phyloP scores from a whole-genome alignment of 2,113 vertebrate genomes.

The Macaca mulatta region DNA sequence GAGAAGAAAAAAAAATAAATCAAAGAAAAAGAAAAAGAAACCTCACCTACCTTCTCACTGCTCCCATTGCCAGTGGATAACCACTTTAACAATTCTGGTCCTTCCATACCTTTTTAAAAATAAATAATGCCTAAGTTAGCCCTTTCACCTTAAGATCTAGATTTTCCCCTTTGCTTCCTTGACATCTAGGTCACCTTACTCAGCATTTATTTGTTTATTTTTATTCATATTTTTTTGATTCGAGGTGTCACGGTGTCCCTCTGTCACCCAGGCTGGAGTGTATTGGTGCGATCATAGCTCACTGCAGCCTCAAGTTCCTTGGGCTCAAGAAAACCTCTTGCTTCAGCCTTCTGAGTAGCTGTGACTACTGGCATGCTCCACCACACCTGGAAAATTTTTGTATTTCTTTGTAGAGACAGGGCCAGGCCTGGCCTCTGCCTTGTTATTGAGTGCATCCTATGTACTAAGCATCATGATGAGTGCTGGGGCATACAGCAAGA shows the following conservation, averaged over 20 bases:
- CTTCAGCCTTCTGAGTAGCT: too few relatives aligned
- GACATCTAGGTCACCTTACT: background rate
- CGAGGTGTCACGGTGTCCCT: too few relatives aligned
- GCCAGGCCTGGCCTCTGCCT: background rate
- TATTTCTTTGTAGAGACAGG: too few relatives aligned
- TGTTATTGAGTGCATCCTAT: background rate
- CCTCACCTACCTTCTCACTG: background rate
- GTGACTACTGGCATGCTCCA: too few relatives aligned
- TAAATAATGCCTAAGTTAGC: background rate
- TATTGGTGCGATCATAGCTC: too few relatives aligned
- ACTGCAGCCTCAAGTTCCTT: too few relatives aligned
- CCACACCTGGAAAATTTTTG: too few relatives aligned
- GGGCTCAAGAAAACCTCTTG: too few relatives aligned
- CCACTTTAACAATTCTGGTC: background rate
- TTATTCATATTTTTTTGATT: too few relatives aligned
- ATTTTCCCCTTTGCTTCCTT: background rate
- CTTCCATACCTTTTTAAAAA: constrained; percentile 12
- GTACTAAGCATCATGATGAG: background rate
- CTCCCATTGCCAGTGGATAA: background rate
- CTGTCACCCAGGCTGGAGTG: too few relatives aligned
- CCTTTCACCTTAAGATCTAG: background rate
- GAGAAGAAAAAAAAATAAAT: background rate
- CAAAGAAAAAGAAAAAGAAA: background rate
- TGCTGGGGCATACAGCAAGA: background rate
- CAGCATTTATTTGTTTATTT: background rate